These are phyloP conservation scores for Acanthornis magna DNA, from an alignment of 2,797 vertebrate genomes.

Conservation along the genomic window DNA sequence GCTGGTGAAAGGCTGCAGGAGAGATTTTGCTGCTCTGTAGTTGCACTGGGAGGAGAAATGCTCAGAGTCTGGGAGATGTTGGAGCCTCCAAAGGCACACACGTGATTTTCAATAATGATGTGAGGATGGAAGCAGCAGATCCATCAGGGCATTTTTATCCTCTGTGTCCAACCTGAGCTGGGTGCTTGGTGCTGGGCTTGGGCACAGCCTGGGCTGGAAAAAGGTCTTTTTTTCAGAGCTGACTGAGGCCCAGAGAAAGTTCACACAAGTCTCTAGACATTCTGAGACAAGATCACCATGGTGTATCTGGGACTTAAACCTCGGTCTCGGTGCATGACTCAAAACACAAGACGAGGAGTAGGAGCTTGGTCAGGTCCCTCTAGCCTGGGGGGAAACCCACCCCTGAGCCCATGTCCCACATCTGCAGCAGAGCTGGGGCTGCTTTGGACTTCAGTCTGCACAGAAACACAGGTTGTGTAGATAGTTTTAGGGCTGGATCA, in stretches of 20 bases:
- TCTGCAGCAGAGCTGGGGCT: neutral
- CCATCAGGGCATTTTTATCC: neutral
- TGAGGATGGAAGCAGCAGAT: neutral
- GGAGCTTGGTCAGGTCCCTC: neutral
- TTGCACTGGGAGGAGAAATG: neutral
- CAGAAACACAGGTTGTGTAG: fast-evolving
- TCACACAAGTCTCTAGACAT: neutral
- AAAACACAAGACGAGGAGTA: fast-evolving
- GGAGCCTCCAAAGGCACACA: neutral
- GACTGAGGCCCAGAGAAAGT: neutral
- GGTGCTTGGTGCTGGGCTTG: neutral
- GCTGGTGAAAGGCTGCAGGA: neutral
- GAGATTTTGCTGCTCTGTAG: neutral
- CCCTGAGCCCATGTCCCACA: fast-evolving
- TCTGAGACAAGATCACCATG: neutral
- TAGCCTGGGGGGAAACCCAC: neutral
- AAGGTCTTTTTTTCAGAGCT: neutral
- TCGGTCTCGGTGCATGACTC: fast-evolving
- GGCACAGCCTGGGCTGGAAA: neutral
- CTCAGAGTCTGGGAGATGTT: neutral
- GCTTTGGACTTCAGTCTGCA: neutral
- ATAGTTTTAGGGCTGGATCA: neutral
- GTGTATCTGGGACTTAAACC: neutral
- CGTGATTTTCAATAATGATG: neutral
- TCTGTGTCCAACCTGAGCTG: neutral